A percentile compares a stretch with the other conserved stretches of the same genome.
Conservation (phyloP, 2,888 invertebrate species). For the Drosophila prostipennis region DNA sequence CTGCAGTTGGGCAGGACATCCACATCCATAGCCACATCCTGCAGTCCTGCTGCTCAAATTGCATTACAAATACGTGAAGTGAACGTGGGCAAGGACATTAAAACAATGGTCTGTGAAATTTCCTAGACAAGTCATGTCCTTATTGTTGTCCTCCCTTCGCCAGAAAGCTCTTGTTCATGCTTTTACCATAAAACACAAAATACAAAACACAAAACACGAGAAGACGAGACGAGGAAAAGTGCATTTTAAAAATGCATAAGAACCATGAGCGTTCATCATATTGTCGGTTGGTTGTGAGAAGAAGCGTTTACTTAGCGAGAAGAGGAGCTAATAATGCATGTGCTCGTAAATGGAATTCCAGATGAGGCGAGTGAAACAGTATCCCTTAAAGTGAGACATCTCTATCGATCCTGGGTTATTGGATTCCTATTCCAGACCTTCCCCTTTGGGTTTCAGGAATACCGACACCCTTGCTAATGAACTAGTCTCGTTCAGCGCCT, state of each 20-base stretch:
- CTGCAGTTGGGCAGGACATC: conserved; percentile 3
- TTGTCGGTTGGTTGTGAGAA: conserved; percentile 40
- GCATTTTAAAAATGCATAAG: conserved; percentile 75
- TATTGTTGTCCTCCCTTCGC: conserved; percentile 33
- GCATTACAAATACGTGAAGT: conserved; percentile 61
- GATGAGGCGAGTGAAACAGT: conserved; percentile 43
- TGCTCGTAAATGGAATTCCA: conserved; percentile 60
- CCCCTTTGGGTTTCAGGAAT: neutral
- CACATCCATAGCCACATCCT: neutral
- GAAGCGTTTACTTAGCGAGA: conserved; percentile 45
- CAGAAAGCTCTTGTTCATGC: conserved; percentile 44
- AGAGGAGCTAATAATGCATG: conserved; percentile 44
- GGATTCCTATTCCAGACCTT: neutral
- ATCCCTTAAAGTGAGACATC: conserved; percentile 12
- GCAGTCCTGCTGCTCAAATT: conserved; percentile 51
- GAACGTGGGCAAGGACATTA: conserved; percentile 54
- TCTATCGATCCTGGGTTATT: conserved; percentile 2
- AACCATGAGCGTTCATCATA: conserved; percentile 60
- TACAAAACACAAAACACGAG: conserved; percentile 54
- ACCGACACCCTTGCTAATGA: conserved; percentile 54
- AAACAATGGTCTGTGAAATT: conserved; percentile 71
- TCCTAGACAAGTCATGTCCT: conserved; percentile 47
- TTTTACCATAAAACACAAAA: conserved; percentile 48
- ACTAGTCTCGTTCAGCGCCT: conserved; percentile 56
- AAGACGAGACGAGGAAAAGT: conserved; percentile 56